A percentile compares a stretch with the other conserved stretches of the same genome.
Conservation (phyloP, 2,888 invertebrate genomes). For the Eupsilia transversa region DNA sequence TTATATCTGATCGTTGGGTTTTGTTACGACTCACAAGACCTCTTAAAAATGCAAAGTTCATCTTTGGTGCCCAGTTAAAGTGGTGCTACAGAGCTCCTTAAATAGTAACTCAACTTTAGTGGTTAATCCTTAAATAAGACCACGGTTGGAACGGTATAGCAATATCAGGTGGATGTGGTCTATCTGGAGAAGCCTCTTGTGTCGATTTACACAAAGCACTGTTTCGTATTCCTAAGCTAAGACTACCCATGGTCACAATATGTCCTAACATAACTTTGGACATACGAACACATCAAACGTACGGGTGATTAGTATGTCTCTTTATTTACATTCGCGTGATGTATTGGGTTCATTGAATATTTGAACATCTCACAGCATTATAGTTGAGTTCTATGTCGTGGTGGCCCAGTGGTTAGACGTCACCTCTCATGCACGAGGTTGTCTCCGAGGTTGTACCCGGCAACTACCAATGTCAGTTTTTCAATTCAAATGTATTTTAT, state of each 20-base stretch:
- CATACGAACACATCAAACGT: not conserved
- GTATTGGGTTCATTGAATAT: not conserved
- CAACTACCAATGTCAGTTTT: no score
- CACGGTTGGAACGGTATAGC: not conserved
- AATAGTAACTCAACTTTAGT: not conserved
- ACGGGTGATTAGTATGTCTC: no score
- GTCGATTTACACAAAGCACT: not conserved
- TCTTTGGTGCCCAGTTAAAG: not conserved
- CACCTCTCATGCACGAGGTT: no score
- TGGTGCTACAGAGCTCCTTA: not conserved
- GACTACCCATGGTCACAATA: not conserved
- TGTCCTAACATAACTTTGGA: conserved; percentile 4
- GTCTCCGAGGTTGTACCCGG: no score
- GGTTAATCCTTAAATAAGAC: not conserved
- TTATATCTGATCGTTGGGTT: not conserved
- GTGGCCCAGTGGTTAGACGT: no score
- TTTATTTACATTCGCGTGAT: conserved; percentile 11
- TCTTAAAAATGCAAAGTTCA: not conserved
- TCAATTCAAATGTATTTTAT: no score
- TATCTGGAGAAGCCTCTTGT: not conserved
- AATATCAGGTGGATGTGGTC: not conserved
- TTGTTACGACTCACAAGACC: not conserved
- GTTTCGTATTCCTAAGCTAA: not conserved
- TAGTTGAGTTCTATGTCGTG: not conserved
- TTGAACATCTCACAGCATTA: not conserved